phyloP scores from a whole-genome alignment of 92 coral and sea anemone genomes.

The Muricea muricata region DNA sequence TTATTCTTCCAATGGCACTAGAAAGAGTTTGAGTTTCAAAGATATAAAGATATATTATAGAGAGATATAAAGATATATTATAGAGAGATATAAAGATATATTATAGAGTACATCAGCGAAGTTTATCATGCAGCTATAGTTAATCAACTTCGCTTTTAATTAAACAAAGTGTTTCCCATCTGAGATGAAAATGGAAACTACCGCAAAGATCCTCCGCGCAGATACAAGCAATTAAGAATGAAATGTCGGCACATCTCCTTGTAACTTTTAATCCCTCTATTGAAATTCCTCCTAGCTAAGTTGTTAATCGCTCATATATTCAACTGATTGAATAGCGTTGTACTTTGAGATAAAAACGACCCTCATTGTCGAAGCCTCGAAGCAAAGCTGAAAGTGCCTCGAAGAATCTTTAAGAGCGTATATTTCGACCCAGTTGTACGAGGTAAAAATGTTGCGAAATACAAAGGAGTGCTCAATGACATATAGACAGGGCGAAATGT shows the following conservation, averaged over 20 bases:
- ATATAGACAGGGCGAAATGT: too few relatives aligned
- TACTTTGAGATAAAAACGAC: neutral
- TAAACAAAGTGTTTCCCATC: neutral
- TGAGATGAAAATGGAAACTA: neutral
- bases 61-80: too few relatives aligned
- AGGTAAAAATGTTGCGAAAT: too few relatives aligned
- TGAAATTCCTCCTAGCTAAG: neutral
- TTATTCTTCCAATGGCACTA: too few relatives aligned
- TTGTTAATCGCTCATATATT: neutral
- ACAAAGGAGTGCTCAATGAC: too few relatives aligned
- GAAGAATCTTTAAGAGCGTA: neutral
- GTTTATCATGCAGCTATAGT: too few relatives aligned
- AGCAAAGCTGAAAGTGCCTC: neutral
- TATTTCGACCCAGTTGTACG: neutral
- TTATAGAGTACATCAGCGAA: too few relatives aligned
- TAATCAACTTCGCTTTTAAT: too few relatives aligned
- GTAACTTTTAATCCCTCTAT: neutral
- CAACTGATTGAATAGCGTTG: conserved; percentile 1
- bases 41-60: too few relatives aligned
- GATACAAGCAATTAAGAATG: neutral
- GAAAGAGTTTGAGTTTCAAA: too few relatives aligned
- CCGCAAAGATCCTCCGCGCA: neutral
- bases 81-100: too few relatives aligned
- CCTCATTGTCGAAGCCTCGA: neutral
- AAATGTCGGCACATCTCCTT: neutral